Evolutionary conservation across 2,797 vertebrate genomes (phyloP), one percentile per base, ranked within the genome.

Genomic region (Mormyrops attenuatus): DNA sequence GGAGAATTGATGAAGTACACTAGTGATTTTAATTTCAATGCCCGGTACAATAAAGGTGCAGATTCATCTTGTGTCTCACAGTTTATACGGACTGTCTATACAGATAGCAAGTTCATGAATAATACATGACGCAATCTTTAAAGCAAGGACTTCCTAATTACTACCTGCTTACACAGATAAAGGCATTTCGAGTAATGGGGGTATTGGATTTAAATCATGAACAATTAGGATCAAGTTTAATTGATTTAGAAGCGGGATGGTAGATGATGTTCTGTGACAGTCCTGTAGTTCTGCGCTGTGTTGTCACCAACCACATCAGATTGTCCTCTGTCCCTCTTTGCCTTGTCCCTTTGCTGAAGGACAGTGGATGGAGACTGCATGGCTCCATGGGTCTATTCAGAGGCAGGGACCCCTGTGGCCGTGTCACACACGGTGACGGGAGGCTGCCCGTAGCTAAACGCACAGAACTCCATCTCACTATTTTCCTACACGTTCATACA

Each of bases 101-200:
- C 55, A 86, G 69, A 53, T 50, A 38, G 87, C 89, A 73, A 34
- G 88, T 77, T 91, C 82, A 92, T 92, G 73, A 86, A 91, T 90
- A 89, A 91, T 92, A 52, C 90, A 93, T 92, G 41, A 88, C 15
- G 88, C 89, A 92, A 90, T 92, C 90, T 82, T 53, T 53, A 87
- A 88, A 91, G 89, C 90, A 88, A 77, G 88, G 90, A 89, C 85
- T 91, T 91, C 44, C 44, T 92, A 87, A 92, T 86, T 89, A 80
- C 88, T 90, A 91, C 82, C 34, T 77, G 34, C 69, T 77, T 90
- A n/a, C 52, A 89, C 69, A 89, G 0, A 89, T 89, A 77, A 41
- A 55, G 90, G 80, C 88, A 90, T 57, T 86, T 89, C 69, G 89
- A 85, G 90, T 89, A 84, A 84, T 53, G 49, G 7, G 88, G 69